A percentile compares a stretch with the other conserved stretches of the same genome.
These are phyloP conservation scores for Synergus umbraculus DNA, from an alignment of 2,888 invertebrate species.

Conservation along the genomic window DNA sequence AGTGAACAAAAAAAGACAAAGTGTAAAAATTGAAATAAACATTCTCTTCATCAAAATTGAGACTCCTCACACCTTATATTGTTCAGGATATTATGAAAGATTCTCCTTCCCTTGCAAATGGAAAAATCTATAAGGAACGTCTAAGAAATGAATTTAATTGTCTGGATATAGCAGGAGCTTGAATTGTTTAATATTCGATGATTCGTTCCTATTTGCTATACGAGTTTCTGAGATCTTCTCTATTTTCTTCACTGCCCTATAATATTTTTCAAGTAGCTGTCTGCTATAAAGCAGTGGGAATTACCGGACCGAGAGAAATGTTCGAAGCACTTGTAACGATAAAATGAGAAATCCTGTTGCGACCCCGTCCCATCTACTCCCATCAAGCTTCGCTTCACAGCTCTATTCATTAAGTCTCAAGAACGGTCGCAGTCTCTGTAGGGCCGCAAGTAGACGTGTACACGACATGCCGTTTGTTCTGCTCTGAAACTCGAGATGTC, in stretches of 20 bases:
- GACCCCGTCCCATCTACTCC: conserved; percentile 46
- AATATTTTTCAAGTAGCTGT: conserved; percentile 14
- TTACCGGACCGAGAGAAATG: conserved; percentile 41
- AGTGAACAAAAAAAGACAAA: no score
- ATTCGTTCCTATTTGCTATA: neutral
- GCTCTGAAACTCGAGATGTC: conserved; percentile 70
- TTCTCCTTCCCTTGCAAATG: no score
- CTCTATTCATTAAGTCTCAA: conserved; percentile 68
- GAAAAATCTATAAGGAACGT: no score
- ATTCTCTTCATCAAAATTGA: no score
- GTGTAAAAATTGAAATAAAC: no score
- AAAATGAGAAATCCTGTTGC: conserved; percentile 51
- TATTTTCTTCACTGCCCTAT: neutral
- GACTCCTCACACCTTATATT: no score
- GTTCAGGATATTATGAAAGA: no score
- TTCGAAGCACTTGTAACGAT: conserved; percentile 50
- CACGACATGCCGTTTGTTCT: conserved; percentile 71
- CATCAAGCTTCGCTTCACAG: conserved; percentile 45
- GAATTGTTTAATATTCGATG: neutral
- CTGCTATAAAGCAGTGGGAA: conserved; percentile 6
- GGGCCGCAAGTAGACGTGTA: conserved; percentile 66
- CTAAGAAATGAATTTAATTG: no score
- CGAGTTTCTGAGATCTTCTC: neutral
- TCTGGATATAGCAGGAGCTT: no score
- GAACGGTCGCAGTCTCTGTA: conserved; percentile 64